Evolutionary conservation across 1,140 invertebrate genomes (phyloP).

Genomic region (Maconellicoccus hirsutus): DNA sequence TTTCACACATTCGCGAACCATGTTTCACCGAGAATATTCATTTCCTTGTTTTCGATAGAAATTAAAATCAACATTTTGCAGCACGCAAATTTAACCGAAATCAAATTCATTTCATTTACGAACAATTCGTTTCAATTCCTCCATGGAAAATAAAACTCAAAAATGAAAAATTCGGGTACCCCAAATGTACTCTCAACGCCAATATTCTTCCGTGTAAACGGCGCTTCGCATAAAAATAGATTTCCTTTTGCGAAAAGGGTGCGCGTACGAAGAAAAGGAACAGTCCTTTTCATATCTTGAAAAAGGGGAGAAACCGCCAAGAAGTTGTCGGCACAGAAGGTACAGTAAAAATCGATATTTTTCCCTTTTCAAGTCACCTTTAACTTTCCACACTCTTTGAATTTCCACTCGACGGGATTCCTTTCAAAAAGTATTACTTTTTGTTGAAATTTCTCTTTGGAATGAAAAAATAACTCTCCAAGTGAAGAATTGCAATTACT

Average conservation of each 20-base stretch:
- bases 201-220: constrained; percentile 7
- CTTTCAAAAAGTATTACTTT: neutral
- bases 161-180: too few relatives aligned
- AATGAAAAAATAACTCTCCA: neutral
- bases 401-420: neutral
- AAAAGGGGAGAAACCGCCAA: constrained; percentile 12
- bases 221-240: constrained; percentile 8
- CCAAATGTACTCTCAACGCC: neutral
- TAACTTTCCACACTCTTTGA: neutral
- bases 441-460: neutral
- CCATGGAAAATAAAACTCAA: too few relatives aligned
- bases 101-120: too few relatives aligned
- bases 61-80: too few relatives aligned
- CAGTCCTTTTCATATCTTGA: constrained; percentile 5
- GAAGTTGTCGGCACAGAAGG: constrained; percentile 3
- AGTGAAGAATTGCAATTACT: too few relatives aligned
- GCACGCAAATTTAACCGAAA: too few relatives aligned
- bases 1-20: too few relatives aligned
- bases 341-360: constrained; percentile 20
- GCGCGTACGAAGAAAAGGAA: neutral
- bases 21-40: too few relatives aligned
- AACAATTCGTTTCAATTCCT: too few relatives aligned
- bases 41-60: too few relatives aligned
- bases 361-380: neutral
- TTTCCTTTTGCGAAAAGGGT: constrained; percentile 14